phyloP scores from a whole-genome alignment of 2,797 vertebrate species.

The Anas bernieri region DNA sequence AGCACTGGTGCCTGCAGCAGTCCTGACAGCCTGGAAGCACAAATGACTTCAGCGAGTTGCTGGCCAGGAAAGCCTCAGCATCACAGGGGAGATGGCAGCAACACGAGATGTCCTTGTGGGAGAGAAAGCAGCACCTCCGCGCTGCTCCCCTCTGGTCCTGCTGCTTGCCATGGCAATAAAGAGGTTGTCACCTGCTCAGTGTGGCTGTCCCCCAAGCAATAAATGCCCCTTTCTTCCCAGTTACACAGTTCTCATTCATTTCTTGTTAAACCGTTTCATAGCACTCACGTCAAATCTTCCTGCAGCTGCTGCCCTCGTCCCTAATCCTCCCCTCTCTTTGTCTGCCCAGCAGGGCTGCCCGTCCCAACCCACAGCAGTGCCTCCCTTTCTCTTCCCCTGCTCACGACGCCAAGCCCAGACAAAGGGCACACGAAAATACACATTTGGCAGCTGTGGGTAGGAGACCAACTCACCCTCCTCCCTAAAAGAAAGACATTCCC shows the following conservation, averaged over 20 bases:
- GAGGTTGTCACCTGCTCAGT: conserved; percentile 8
- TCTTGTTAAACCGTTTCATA: conserved; percentile 76
- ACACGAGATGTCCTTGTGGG: neutral
- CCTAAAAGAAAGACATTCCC: neutral
- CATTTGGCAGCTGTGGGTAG: neutral
- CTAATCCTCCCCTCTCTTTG: conserved; percentile 60
- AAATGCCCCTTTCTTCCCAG: conserved; percentile 44
- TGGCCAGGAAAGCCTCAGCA: neutral
- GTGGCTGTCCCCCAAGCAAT: neutral
- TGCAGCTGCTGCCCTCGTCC: conserved; percentile 33
- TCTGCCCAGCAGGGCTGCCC: neutral
- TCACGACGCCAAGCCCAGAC: neutral
- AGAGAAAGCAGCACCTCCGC: neutral
- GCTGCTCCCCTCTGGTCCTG: neutral
- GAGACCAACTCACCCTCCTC: neutral
- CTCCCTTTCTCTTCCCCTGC: neutral
- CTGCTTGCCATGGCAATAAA: conserved; percentile 13
- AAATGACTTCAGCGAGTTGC: neutral
- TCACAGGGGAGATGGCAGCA: neutral
- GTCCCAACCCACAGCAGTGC: neutral
- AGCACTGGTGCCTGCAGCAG: neutral
- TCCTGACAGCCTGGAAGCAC: neutral
- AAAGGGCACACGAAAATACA: conserved; percentile 29
- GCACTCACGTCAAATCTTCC: conserved; percentile 52
- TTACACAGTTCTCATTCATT: conserved; percentile 29